Conservation (phyloP, 1,140 invertebrate species). For the Papilio polyxenes region DNA sequence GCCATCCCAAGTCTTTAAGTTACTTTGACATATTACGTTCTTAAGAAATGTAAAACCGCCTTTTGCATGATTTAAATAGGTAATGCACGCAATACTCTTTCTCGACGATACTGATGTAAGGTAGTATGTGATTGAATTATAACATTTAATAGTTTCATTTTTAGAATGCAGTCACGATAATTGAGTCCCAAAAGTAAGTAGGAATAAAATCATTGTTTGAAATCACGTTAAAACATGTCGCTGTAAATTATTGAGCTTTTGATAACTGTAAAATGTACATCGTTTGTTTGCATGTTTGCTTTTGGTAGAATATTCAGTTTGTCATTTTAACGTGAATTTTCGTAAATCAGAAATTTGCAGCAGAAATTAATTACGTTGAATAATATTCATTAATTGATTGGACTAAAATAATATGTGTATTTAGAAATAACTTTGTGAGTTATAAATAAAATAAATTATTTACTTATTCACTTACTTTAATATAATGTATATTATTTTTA, state of each 20-base stretch:
- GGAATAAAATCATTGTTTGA: background rate
- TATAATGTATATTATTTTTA: background rate
- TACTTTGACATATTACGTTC: background rate
- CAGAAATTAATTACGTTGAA: no score
- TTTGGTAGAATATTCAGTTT: background rate
- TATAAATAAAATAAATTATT: background rate
- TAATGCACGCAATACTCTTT: no score
- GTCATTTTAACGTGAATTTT: background rate
- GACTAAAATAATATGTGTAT: no score
- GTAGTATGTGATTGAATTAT: no score
- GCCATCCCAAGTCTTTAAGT: background rate
- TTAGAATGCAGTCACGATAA: no score
- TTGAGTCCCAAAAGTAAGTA: no score
- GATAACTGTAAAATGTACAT: background rate
- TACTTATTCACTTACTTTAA: background rate
- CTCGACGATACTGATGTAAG: no score
- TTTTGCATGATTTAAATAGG: no score
- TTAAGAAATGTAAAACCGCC: background rate
- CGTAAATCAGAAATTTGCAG: background rate
- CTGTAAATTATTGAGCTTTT: background rate
- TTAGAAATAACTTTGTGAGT: background rate
- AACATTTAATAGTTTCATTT: no score
- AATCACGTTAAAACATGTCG: background rate
- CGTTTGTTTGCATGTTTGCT: background rate
- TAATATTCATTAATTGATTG: no score